phyloP scores from a whole-genome alignment of 2,113 vertebrate species.

The Capreolus pygargus region DNA sequence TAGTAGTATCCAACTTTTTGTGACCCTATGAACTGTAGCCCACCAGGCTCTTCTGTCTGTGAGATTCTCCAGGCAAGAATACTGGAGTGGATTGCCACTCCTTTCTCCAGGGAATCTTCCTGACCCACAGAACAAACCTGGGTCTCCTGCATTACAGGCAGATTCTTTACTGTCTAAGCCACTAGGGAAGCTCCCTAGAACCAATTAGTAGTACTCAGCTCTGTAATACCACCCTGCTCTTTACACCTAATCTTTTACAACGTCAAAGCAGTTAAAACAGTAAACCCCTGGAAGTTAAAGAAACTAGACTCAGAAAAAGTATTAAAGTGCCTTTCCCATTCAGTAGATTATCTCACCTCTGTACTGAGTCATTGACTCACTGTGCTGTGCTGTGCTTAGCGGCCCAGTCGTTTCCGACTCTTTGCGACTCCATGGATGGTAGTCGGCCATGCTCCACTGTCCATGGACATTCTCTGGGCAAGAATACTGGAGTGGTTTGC shows the following conservation, averaged over 20 bases:
- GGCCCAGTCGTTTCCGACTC: neutral
- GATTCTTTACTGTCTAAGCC: neutral
- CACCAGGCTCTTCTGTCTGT: neutral
- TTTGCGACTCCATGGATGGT: neutral
- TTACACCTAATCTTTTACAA: constrained; percentile 9
- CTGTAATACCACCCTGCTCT: neutral
- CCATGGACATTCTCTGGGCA: neutral
- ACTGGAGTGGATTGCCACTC: neutral
- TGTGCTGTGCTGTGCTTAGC: neutral
- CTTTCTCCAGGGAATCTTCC: neutral
- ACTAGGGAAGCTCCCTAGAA: neutral
- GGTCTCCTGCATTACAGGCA: neutral
- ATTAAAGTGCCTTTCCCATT: constrained; percentile 23
- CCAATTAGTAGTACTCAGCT: neutral
- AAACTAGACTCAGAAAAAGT: neutral
- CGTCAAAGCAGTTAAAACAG: constrained; percentile 38
- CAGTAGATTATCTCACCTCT: constrained; percentile 34
- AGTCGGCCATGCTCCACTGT: neutral
- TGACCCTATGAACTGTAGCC: neutral
- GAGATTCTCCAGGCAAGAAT: neutral
- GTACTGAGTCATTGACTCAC: constrained; percentile 17
- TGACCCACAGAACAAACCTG: neutral
- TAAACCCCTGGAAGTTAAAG: constrained; percentile 4
- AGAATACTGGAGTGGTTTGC: neutral
- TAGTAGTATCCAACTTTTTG: neutral